Evolutionary conservation across 2,888 invertebrate species (phyloP).

Genomic region (Cephus sareptanus): DNA sequence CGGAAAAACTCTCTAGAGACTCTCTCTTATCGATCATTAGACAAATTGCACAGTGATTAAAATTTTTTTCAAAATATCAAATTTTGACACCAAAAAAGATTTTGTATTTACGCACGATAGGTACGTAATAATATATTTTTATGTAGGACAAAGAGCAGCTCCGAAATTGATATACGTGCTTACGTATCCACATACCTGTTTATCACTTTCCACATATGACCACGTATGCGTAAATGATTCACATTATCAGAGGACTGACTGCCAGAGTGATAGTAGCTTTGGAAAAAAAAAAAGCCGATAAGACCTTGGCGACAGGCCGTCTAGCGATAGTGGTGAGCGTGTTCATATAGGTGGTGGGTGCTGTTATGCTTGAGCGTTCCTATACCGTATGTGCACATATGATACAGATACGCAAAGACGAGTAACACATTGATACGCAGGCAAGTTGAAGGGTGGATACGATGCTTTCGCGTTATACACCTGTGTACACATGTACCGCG

Average conservation of each 20-base stretch:
- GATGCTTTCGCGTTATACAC: conserved; percentile 11
- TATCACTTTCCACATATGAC: conserved; percentile 16
- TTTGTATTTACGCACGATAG: neutral
- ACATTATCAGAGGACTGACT: conserved; percentile 43
- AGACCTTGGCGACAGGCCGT: conserved; percentile 58
- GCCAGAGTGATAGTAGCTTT: conserved; percentile 30
- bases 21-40: too few species aligned
- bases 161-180: neutral
- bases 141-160: neutral
- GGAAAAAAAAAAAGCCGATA: conserved; percentile 41
- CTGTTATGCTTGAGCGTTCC: neutral
- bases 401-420: conserved; percentile 3
- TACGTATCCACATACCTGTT: neutral
- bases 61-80: too few species aligned
- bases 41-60: too few species aligned
- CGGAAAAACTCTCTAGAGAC: too few species aligned
- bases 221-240: conserved; percentile 46
- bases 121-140: neutral
- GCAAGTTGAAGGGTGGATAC: conserved; percentile 10
- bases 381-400: conserved; percentile 18
- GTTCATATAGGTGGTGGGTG: neutral
- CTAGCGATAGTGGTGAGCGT: conserved; percentile 40
- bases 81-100: neutral
- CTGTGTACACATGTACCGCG: conserved; percentile 16
- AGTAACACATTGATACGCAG: conserved; percentile 8